These are phyloP conservation scores for Ditylenchus weischeri DNA, from an alignment of 2,888 invertebrate species.

Conservation along the genomic window DNA sequence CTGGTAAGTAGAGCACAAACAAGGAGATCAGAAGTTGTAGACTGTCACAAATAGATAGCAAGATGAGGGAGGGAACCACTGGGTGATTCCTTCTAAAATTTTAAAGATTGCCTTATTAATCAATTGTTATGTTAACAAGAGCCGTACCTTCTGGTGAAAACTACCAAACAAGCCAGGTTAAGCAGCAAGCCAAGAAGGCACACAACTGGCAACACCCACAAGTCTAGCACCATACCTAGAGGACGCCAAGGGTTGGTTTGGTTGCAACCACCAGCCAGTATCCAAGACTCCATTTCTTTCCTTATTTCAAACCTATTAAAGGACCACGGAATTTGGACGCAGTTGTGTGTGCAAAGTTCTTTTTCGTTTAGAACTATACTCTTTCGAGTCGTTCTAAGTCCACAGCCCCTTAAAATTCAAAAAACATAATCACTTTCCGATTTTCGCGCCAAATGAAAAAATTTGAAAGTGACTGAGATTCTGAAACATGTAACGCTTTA, in stretches of 20 bases:
- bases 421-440: too few relatives aligned
- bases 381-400: too few relatives aligned
- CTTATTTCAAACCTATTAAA: too few relatives aligned
- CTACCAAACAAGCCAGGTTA: conserved; percentile 48
- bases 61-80: conserved; percentile 49
- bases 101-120: not conserved
- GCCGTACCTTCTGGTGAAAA: conserved; percentile 42
- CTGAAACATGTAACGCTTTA: too few relatives aligned
- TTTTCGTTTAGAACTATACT: too few relatives aligned
- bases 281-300: too few relatives aligned
- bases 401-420: too few relatives aligned
- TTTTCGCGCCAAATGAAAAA: too few relatives aligned
- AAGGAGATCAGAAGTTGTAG: conserved; percentile 54
- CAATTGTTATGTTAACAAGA: not conserved
- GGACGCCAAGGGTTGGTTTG: conserved; percentile 59
- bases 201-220: conserved; percentile 50
- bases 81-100: conserved; percentile 37
- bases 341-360: too few relatives aligned
- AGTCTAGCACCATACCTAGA: conserved; percentile 47
- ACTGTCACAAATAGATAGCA: conserved; percentile 53
- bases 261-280: conserved; percentile 26
- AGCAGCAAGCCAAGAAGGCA: conserved; percentile 49
- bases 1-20: conserved; percentile 54
- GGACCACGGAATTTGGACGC: too few relatives aligned
- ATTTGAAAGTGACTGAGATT: too few relatives aligned